Evolutionary conservation across 2,113 vertebrate species (phyloP), one percentile per base, ranked within the genome.

Genomic region (Eretmochelys imbricata): DNA sequence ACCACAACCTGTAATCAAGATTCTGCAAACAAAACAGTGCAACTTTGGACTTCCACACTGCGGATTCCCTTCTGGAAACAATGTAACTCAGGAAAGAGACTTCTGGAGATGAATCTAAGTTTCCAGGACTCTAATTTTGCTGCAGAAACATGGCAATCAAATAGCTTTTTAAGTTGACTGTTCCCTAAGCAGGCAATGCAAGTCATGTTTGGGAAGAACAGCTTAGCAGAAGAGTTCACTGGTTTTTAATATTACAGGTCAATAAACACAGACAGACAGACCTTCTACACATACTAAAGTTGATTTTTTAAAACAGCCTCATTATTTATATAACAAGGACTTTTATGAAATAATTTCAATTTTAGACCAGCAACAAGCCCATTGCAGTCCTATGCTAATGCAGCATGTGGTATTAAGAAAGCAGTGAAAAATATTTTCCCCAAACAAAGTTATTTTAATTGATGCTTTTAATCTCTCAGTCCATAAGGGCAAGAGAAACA

Each of bases 121-220:
- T 91, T 9, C 51, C 51, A 69, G 31, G 49, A 50, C 29, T 91
- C 69, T 81, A 59, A 20, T 78, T 87, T 59, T 91, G 35, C 51
- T 29, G 35, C 50, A 42, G 49, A 38, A 55, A 35, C 80, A 80
- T 76, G 85, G 76, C 20, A 80, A 76, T 86, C 81, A 62, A 93
- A 91, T 85, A 76, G 24, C 83, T 80, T 8, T 55, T 57, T 93
- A 50, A 89, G 88, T 89, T 90, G 25, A 8, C 48, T 96, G 75
- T 55, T 88, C 51, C 53, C 10, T 5, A 87, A 53, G 6, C 50
- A 91, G 27, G 35, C 35, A 96, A 94, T 88, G 82, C 29, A 95
- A 83, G 93, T 91, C 13, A 13, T 82, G 42, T 88, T 90, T 90
- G 90, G 75, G 80, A 91, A 95, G 59, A 97, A 90, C 51, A 94